phyloP scores from a whole-genome alignment of 35 echinoderm and acorn worm species.

The Stichopus chloronotus region DNA sequence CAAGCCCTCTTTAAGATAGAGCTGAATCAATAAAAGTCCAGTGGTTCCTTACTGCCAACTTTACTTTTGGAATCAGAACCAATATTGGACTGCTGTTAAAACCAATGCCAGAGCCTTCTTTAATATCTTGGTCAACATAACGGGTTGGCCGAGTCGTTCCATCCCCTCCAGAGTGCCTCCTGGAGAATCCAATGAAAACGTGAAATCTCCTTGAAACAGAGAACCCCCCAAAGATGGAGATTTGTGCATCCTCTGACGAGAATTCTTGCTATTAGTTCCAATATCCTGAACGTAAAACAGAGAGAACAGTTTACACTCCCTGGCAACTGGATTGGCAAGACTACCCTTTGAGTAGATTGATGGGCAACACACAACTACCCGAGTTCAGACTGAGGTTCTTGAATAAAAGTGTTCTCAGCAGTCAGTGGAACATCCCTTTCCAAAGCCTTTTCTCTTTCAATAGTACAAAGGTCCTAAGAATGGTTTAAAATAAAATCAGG shows the following conservation, averaged over 20 bases:
- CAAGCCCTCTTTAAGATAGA: constrained; percentile 12
- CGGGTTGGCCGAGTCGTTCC: background rate
- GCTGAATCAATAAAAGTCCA: background rate
- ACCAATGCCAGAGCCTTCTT: constrained; percentile 26
- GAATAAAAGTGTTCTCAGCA: no score
- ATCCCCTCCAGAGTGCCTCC: background rate
- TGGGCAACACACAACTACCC: no score
- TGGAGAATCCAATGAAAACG: background rate
- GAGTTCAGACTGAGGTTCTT: no score
- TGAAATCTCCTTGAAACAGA: background rate
- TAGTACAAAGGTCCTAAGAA: background rate
- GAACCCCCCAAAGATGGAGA: background rate
- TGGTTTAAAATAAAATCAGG: background rate
- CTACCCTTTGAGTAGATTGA: no score
- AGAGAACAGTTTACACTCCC: background rate
- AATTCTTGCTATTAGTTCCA: background rate
- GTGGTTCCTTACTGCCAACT: constrained; percentile 25
- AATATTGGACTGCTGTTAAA: constrained; percentile 45
- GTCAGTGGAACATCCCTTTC: background rate
- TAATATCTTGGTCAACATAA: constrained; percentile 46
- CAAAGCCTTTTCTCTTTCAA: background rate
- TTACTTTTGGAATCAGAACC: constrained; percentile 20
- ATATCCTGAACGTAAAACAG: background rate
- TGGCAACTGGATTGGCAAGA: no score
- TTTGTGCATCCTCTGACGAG: background rate